These are phyloP conservation scores for Pristionchus maxplancki DNA, from an alignment of 2,888 invertebrate species.

Conservation along the genomic window DNA sequence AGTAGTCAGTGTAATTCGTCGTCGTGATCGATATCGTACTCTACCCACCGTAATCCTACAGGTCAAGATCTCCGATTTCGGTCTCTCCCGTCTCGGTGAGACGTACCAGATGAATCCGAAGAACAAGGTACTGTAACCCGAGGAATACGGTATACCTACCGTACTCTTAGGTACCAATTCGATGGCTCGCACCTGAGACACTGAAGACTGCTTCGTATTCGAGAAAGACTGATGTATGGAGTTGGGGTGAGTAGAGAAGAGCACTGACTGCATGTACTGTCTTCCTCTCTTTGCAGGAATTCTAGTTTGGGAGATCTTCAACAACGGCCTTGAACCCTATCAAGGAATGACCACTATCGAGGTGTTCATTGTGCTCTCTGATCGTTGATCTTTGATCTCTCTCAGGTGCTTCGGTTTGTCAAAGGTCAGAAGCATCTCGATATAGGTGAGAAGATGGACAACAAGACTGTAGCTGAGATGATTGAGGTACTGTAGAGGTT, in stretches of 20 bases:
- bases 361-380: neutral
- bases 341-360: conserved; percentile 32
- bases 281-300: neutral
- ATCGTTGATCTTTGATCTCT: conserved; percentile 34
- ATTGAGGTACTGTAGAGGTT: conserved; percentile 19
- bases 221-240: conserved; percentile 54
- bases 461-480: conserved; percentile 11
- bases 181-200: conserved; percentile 57
- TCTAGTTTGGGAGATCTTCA: conserved; percentile 50
- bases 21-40: no score
- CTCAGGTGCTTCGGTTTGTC: conserved; percentile 39
- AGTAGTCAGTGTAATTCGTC: neutral
- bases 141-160: neutral
- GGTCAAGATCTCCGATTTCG: conserved; percentile 65
- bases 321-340: conserved; percentile 49
- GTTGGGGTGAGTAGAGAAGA: neutral
- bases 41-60: no score
- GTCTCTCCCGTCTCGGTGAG: conserved; percentile 56
- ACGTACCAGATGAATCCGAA: conserved; percentile 52
- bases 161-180: conserved; percentile 52
- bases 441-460: conserved; percentile 31
- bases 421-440: conserved; percentile 42
- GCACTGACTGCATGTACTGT: neutral
- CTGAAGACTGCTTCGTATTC: conserved; percentile 47
- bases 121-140: conserved; percentile 25